These are phyloP conservation scores for Gnatocerus cornutus DNA, from an alignment of 2,888 invertebrate species.

Conservation along the genomic window DNA sequence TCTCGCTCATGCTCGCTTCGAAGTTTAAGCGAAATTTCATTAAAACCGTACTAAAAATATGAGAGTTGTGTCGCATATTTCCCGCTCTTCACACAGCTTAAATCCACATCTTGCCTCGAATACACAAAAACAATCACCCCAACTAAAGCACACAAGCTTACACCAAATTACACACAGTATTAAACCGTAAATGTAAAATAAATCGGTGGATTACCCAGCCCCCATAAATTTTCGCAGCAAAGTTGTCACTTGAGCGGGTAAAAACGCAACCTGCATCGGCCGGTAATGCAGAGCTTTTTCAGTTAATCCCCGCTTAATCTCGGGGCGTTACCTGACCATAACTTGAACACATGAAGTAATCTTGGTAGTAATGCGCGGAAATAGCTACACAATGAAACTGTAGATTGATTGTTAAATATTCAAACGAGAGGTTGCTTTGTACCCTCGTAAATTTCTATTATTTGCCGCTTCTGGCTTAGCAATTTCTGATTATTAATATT, in stretches of 20 bases:
- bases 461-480: slow-evolving; percentile 27
- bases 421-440: slow-evolving; percentile 15
- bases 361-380: slow-evolving; percentile 31
- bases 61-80: too few relatives aligned
- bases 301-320: slow-evolving; percentile 30
- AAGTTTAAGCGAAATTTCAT: too few relatives aligned
- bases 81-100: too few relatives aligned
- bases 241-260: slow-evolving; percentile 12
- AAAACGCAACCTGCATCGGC: slow-evolving; percentile 31
- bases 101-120: neutral
- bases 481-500: slow-evolving; percentile 40
- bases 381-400: slow-evolving; percentile 24
- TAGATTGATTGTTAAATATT: slow-evolving; percentile 42
- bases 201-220: slow-evolving; percentile 23
- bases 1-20: too few relatives aligned
- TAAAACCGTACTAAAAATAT: too few relatives aligned
- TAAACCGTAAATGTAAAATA: slow-evolving; percentile 22
- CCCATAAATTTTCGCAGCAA: slow-evolving; percentile 20
- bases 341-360: slow-evolving; percentile 28
- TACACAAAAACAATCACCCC: neutral
- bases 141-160: slow-evolving; percentile 4
- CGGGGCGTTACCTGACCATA: slow-evolving; percentile 24
- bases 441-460: slow-evolving; percentile 34
- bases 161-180: slow-evolving; percentile 23
- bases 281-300: slow-evolving; percentile 4